Evolutionary conservation across 2,888 invertebrate genomes (phyloP).

Genomic region (Calliphora vomitoria): DNA sequence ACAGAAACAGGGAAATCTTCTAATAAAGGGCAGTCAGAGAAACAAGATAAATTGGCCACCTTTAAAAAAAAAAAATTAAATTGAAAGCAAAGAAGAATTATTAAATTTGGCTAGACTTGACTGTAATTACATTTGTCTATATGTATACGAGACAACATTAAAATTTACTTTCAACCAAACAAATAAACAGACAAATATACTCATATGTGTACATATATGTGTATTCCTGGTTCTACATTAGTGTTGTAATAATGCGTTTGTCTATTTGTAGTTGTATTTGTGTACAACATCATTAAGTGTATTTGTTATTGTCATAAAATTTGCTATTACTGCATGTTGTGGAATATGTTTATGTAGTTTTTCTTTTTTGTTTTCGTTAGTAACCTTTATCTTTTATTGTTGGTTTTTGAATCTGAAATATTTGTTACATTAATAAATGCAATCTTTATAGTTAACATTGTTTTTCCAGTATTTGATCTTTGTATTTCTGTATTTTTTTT

Average conservation of each 20-base stretch:
- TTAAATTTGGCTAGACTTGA: not conserved
- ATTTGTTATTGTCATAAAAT: constrained; percentile 17
- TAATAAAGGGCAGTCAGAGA: not conserved
- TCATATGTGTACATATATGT: too few species aligned
- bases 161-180: constrained; percentile 36
- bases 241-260: constrained; percentile 38
- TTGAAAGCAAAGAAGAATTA: not conserved
- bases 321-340: not conserved
- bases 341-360: not conserved
- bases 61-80: not conserved
- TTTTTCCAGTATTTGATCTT: not conserved
- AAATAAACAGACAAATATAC: not conserved
- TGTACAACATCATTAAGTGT: not conserved
- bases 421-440: not conserved
- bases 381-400: not conserved
- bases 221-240: not conserved
- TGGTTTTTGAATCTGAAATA: not conserved
- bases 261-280: not conserved
- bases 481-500: not conserved
- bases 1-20: not conserved
- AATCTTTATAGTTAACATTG: not conserved
- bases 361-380: not conserved
- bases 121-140: not conserved
- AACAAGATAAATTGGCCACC: not conserved
- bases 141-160: not conserved